phyloP scores from a whole-genome alignment of 2,113 vertebrate genomes.

The Protobothrops mucrosquamatus region DNA sequence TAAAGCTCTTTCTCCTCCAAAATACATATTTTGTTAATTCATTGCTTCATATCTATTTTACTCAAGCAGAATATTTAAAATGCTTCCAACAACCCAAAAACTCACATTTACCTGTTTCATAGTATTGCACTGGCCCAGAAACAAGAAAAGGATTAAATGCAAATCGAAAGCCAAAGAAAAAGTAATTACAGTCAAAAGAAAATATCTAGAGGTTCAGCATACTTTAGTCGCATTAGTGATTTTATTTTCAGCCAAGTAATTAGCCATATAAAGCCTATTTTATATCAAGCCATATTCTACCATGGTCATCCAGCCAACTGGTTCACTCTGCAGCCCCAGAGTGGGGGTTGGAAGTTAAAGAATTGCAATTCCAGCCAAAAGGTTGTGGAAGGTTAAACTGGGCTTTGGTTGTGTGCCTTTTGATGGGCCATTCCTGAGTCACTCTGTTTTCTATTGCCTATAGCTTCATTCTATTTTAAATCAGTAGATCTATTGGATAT shows the following conservation, averaged over 20 bases:
- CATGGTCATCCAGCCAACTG: neutral
- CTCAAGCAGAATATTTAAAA: slow-evolving; percentile 1
- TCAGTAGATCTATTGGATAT: neutral
- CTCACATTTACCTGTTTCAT: neutral
- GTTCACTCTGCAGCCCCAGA: neutral
- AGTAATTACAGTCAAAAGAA: slow-evolving; percentile 38
- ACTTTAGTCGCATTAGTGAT: slow-evolving; percentile 3
- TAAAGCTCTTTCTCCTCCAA: neutral
- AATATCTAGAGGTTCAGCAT: slow-evolving; percentile 22
- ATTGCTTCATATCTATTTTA: neutral
- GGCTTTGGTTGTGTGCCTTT: neutral
- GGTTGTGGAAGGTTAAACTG: neutral
- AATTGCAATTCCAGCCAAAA: neutral
- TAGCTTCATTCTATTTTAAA: neutral
- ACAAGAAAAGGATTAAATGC: slow-evolving; percentile 14
- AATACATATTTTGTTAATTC: neutral
- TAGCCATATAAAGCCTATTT: neutral
- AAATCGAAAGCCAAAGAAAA: slow-evolving; percentile 23
- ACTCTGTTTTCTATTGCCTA: neutral
- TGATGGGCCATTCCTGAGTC: neutral
- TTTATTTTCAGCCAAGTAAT: slow-evolving; percentile 2
- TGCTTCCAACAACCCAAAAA: neutral
- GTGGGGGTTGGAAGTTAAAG: neutral
- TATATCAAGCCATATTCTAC: neutral
- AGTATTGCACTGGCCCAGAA: neutral